Conservation (phyloP, 2,113 vertebrate species). For the Myrmecophaga tridactyla region DNA sequence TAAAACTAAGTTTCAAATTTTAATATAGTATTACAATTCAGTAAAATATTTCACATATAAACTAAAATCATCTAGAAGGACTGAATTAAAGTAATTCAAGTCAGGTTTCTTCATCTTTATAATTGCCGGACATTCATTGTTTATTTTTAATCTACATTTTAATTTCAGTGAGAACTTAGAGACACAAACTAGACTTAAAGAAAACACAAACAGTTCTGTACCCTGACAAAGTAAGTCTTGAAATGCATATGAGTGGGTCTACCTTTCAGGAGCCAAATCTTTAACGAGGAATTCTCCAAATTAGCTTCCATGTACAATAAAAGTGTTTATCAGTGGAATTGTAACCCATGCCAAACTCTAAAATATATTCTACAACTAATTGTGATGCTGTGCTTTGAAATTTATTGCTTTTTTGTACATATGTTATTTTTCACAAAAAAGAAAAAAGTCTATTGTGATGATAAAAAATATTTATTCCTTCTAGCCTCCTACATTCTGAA, state of each 20-base stretch:
- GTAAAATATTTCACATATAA: neutral
- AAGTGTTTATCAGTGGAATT: neutral
- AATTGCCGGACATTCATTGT: neutral
- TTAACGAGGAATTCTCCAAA: neutral
- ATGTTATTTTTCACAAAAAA: too few relatives aligned
- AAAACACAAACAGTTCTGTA: neutral
- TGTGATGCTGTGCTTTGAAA: too few relatives aligned
- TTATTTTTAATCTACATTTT: neutral
- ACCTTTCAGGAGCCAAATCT: fast-evolving
- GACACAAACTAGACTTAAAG: neutral
- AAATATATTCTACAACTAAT: too few relatives aligned
- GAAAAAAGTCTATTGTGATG: too few relatives aligned
- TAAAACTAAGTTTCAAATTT: neutral
- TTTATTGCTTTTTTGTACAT: too few relatives aligned
- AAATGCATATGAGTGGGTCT: neutral
- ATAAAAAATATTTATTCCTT: too few relatives aligned
- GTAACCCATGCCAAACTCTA: too few relatives aligned
- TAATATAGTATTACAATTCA: neutral
- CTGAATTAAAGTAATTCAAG: neutral
- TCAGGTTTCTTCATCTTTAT: neutral
- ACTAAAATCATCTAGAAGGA: neutral
- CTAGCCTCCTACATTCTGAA: too few relatives aligned
- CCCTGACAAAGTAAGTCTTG: neutral
- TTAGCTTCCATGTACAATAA: neutral
- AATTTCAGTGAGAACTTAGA: neutral